phyloP scores from a whole-genome alignment of 1,140 invertebrate genomes.

The Sitodiplosis mosellana region DNA sequence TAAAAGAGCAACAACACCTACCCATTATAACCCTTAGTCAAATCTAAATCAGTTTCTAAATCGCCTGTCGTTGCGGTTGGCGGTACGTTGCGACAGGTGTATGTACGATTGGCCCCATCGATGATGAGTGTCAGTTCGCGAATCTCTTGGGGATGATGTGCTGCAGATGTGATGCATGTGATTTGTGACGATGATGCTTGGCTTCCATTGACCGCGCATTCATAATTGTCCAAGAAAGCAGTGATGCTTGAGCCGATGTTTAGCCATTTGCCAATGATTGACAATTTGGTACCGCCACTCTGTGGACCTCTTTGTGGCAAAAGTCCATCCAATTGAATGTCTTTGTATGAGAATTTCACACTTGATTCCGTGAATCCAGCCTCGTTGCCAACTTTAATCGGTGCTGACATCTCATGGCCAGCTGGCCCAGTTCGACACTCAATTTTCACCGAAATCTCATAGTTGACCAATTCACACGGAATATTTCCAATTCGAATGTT shows the following conservation, averaged over 20 bases:
- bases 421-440: conserved; percentile 73
- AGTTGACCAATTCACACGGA: conserved; percentile 70
- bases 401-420: conserved; percentile 49
- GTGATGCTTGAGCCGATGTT: conserved; percentile 83
- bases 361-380: conserved; percentile 75
- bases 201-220: conserved; percentile 72
- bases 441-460: conserved; percentile 81
- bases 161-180: conserved; percentile 68
- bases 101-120: conserved; percentile 61
- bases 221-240: conserved; percentile 73
- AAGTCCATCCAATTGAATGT: conserved; percentile 60
- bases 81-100: conserved; percentile 24
- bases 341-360: conserved; percentile 78
- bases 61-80: background rate
- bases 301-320: conserved; percentile 75
- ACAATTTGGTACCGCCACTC: conserved; percentile 83
- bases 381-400: conserved; percentile 75
- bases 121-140: conserved; percentile 52
- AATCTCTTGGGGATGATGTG: conserved; percentile 29
- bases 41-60: background rate
- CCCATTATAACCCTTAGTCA: background rate
- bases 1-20: background rate
- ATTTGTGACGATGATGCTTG: conserved; percentile 76
- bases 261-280: conserved; percentile 75
- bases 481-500: conserved; percentile 84